Conservation (phyloP, 2,113 vertebrate species). For the Benitochromis conjunctus region DNA sequence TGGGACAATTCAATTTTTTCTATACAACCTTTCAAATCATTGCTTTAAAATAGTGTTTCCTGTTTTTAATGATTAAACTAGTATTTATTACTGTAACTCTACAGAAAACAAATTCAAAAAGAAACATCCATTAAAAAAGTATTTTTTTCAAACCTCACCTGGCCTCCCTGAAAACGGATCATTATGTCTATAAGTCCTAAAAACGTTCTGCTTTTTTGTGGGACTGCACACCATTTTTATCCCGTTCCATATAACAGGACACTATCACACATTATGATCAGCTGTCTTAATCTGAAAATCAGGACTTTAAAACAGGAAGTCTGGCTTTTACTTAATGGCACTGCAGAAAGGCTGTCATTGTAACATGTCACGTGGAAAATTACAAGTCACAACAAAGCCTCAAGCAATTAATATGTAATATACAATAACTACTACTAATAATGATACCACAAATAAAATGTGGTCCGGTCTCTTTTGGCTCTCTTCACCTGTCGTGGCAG, state of each 20-base stretch:
- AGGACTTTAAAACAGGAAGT: background rate
- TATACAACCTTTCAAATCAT: background rate
- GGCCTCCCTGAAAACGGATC: background rate
- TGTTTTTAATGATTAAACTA: background rate
- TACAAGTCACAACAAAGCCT: background rate
- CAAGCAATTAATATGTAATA: background rate
- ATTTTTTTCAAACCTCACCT: background rate
- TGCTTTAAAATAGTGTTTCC: background rate
- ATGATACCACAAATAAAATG: background rate
- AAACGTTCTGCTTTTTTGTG: no score
- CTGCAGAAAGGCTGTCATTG: background rate
- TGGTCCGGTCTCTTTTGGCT: background rate
- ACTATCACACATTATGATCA: no score
- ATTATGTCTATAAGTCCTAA: background rate
- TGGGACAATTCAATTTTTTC: background rate
- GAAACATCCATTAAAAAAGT: fast-evolving
- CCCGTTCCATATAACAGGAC: no score
- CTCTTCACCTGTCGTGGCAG: background rate
- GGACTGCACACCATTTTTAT: no score
- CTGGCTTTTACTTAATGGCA: background rate
- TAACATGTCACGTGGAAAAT: background rate
- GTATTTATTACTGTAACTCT: background rate
- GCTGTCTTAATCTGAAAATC: no score
- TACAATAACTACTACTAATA: fast-evolving
- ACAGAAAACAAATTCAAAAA: background rate